Conservation (phyloP, 2,113 vertebrate species). For the Talpa occidentalis region DNA sequence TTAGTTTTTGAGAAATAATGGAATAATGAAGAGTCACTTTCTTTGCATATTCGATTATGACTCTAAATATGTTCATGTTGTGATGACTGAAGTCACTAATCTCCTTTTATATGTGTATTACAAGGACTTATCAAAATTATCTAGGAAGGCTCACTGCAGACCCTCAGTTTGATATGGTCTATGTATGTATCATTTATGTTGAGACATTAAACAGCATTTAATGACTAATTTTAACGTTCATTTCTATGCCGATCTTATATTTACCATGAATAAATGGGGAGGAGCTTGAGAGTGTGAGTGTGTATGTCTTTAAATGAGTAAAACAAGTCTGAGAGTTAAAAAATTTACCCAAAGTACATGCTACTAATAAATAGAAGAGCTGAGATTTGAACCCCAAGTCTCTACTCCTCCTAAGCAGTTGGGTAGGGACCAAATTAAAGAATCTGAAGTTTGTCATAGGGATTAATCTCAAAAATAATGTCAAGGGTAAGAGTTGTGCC, state of each 20-base stretch:
- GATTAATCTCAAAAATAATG: not conserved
- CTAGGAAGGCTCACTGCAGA: not conserved
- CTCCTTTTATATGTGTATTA: not conserved
- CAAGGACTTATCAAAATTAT: not conserved
- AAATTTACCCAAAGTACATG: not conserved
- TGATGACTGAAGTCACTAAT: not conserved
- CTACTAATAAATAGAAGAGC: not conserved
- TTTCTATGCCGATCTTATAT: not conserved
- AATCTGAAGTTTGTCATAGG: not conserved
- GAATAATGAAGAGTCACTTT: not conserved
- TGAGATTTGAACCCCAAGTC: not conserved
- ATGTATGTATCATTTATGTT: not conserved
- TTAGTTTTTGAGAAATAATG: not conserved
- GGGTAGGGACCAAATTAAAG: not conserved
- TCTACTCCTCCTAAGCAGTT: not conserved
- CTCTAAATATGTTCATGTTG: not conserved
- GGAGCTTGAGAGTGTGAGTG: too few species aligned
- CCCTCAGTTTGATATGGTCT: not conserved
- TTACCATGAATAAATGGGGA: not conserved
- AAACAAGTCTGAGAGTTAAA: not conserved
- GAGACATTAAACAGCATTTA: not conserved
- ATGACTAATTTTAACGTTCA: conserved; percentile 1
- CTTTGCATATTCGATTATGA: not conserved
- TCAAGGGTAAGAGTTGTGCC: not conserved
- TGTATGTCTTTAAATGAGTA: not conserved